Evolutionary conservation across 2,888 invertebrate genomes (phyloP).

Genomic region (Clunio marinus): DNA sequence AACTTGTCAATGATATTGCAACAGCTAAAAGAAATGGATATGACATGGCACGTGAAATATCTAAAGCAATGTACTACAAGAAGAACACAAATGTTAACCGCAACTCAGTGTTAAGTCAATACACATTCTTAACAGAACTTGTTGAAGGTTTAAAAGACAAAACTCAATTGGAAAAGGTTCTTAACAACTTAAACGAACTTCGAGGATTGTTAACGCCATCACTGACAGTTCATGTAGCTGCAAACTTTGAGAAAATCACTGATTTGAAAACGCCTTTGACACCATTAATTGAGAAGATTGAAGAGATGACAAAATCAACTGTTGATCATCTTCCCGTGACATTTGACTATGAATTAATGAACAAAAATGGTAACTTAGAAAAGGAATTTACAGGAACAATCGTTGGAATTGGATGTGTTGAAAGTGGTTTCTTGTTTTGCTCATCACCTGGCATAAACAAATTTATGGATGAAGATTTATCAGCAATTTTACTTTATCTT

Average conservation of each 20-base stretch:
- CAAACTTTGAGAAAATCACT: conserved; percentile 54
- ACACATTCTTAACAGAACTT: conserved; percentile 67
- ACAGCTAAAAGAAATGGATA: conserved; percentile 69
- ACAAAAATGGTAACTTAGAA: conserved; percentile 45
- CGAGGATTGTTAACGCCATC: conserved; percentile 58
- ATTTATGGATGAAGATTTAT: conserved; percentile 60
- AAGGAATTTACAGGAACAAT: conserved; percentile 58
- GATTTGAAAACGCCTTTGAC: conserved; percentile 2
- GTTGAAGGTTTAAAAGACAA: conserved; percentile 57
- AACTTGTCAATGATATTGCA: conserved; percentile 76
- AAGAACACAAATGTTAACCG: conserved; percentile 68
- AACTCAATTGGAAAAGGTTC: conserved; percentile 51
- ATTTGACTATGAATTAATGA: conserved; percentile 51
- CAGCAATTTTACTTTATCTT: conserved; percentile 71
- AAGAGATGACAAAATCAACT: not conserved
- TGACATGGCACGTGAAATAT: conserved; percentile 58
- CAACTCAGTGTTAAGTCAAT: conserved; percentile 69
- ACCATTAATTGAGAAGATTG: conserved; percentile 29
- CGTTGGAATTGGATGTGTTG: conserved; percentile 75
- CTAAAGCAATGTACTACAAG: conserved; percentile 42
- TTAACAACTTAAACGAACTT: conserved; percentile 57
- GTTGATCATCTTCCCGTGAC: conserved; percentile 47
- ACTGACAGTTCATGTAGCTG: conserved; percentile 67
- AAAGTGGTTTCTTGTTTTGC: conserved; percentile 70
- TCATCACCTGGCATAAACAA: conserved; percentile 63